These are phyloP conservation scores for Danio kyathit DNA, from an alignment of 2,797 vertebrate species.

Conservation along the genomic window DNA sequence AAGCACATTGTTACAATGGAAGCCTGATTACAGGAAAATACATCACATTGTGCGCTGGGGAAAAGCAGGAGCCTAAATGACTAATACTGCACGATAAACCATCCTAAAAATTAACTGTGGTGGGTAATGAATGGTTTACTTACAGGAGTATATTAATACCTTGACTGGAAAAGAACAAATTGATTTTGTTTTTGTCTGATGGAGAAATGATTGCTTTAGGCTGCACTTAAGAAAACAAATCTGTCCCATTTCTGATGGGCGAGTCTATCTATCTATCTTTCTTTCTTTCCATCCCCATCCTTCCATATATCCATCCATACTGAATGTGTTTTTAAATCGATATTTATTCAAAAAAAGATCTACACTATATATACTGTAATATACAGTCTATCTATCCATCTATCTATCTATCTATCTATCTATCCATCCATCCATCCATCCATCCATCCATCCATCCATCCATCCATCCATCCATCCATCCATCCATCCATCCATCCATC, in stretches of 20 bases:
- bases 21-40: constrained; percentile 60
- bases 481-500: background rate
- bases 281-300: no score
- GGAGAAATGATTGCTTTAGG: constrained; percentile 13
- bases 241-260: background rate
- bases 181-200: constrained; percentile 25
- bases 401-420: no score
- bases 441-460: no score
- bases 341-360: no score
- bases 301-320: no score
- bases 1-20: constrained; percentile 63
- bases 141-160: constrained; percentile 6
- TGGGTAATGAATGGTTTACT: constrained; percentile 28
- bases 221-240: background rate
- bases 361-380: no score
- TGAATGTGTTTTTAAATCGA: no score
- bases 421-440: no score
- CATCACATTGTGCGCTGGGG: constrained; percentile 38
- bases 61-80: constrained; percentile 52
- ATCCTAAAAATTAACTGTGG: constrained; percentile 48
- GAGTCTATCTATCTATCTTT: background rate
- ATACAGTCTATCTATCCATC: no score
- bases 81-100: constrained; percentile 46
- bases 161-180: constrained; percentile 26
- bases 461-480: no score